Evolutionary conservation across 1,140 invertebrate species (phyloP).

Genomic region (Phortica variegata): DNA sequence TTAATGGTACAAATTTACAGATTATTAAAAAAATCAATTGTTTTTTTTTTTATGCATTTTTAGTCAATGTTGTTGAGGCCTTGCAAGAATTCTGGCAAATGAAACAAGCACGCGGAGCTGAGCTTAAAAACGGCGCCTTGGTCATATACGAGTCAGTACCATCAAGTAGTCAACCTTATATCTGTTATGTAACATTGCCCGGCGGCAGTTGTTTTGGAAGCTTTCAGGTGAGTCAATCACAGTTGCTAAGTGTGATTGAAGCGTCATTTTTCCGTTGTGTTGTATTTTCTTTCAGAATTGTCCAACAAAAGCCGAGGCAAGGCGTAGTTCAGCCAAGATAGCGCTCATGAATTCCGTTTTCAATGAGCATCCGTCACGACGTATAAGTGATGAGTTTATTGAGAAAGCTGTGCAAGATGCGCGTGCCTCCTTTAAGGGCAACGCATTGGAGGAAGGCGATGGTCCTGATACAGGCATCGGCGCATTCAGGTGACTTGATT

Average conservation of each 20-base stretch:
- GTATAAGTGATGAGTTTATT: constrained; percentile 92
- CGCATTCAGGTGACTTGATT: constrained; percentile 70
- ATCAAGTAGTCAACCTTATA: constrained; percentile 84
- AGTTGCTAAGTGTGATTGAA: neutral
- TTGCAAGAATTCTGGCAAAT: constrained; percentile 97
- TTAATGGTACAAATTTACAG: neutral
- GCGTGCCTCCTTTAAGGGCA: constrained; percentile 67
- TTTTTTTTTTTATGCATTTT: constrained; percentile 51
- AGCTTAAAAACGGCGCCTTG: constrained; percentile 84
- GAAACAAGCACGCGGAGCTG: constrained; percentile 85
- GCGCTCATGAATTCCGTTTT: constrained; percentile 96
- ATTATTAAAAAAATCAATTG: neutral
- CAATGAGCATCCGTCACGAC: constrained; percentile 90
- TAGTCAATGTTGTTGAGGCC: constrained; percentile 93
- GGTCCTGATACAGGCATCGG: constrained; percentile 84
- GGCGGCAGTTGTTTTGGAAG: constrained; percentile 95
- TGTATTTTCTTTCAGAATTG: constrained; percentile 69
- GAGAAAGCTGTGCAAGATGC: constrained; percentile 90
- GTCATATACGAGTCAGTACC: constrained; percentile 95
- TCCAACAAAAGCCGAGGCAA: constrained; percentile 90
- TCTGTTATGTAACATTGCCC: constrained; percentile 92
- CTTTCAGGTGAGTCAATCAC: constrained; percentile 70
- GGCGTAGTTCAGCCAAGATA: constrained; percentile 91
- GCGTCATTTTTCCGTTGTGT: neutral
- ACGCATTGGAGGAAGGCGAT: constrained; percentile 67